These are phyloP conservation scores for Protosalanx chinensis DNA, from an alignment of 2,797 vertebrate species.

Conservation along the genomic window DNA sequence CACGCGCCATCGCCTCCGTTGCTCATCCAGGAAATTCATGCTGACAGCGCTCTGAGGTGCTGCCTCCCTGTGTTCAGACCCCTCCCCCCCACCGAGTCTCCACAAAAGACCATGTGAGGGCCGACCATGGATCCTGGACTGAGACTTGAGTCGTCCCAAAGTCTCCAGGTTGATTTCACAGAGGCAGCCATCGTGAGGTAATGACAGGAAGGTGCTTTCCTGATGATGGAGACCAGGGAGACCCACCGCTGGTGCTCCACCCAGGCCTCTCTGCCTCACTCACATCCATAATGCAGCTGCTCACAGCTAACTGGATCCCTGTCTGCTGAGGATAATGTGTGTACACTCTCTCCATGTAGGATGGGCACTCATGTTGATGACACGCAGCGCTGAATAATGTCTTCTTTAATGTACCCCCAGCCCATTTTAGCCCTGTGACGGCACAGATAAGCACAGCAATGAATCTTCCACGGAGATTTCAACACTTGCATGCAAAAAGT, in stretches of 20 bases:
- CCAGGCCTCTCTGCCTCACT: conserved; percentile 9
- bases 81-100: not conserved
- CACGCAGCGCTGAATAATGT: conserved; percentile 20
- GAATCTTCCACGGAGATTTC: not conserved
- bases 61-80: conserved; percentile 5
- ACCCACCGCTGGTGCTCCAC: not conserved
- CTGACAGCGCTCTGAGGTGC: conserved; percentile 57
- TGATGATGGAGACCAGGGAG: too few relatives aligned
- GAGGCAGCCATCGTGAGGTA: not conserved
- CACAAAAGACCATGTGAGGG: conserved; percentile 42
- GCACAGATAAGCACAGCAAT: not conserved
- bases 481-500: too few relatives aligned
- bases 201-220: conserved; percentile 27
- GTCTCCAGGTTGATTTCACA: not conserved
- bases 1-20: conserved; percentile 39
- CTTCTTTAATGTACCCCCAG: conserved; percentile 23
- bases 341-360: conserved; percentile 27
- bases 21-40: conserved; percentile 61
- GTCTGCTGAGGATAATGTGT: conserved; percentile 28
- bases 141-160: not conserved
- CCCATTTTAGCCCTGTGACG: conserved; percentile 10
- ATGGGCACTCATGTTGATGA: conserved; percentile 33
- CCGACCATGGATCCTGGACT: conserved; percentile 38
- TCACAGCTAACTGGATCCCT: conserved; percentile 25
- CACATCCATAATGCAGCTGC: conserved; percentile 36